A percentile compares a stretch with the other conserved stretches of the same genome.
Conservation (phyloP, 2,113 vertebrate genomes). For the Dromas ardeola region DNA sequence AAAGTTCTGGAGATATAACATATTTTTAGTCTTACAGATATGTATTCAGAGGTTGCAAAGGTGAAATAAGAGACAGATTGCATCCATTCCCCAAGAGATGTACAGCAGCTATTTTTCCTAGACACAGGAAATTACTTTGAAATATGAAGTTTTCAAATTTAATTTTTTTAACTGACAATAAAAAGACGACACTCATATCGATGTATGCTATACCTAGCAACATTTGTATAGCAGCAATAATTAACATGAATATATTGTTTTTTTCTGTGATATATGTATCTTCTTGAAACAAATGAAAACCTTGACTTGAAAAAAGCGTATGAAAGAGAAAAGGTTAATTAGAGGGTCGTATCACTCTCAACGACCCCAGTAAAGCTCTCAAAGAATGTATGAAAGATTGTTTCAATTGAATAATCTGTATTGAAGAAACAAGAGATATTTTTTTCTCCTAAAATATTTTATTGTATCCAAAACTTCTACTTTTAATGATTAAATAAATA, state of each 20-base stretch:
- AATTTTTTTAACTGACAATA: not conserved
- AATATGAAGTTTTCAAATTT: not conserved
- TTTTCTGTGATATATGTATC: fast-evolving
- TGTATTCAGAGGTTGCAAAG: not conserved
- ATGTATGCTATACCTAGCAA: not conserved
- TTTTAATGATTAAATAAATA: not conserved
- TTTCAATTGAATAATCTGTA: not conserved
- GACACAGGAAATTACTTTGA: not conserved
- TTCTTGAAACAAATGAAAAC: not conserved
- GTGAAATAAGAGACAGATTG: not conserved
- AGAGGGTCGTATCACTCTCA: not conserved
- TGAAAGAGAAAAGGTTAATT: not conserved
- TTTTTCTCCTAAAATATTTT: not conserved
- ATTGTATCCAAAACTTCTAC: not conserved
- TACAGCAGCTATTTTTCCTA: not conserved
- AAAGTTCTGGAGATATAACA: not conserved
- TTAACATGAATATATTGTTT: not conserved
- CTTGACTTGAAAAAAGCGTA: not conserved
- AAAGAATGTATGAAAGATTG: not conserved
- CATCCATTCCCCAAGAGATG: not conserved
- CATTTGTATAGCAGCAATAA: not conserved
- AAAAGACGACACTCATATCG: not conserved
- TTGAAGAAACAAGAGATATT: not conserved
- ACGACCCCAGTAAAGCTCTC: not conserved
- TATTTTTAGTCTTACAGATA: not conserved